These are phyloP conservation scores for Rhinolophus ferrumequinum DNA, from an alignment of 2,113 vertebrate genomes.

Conservation along the genomic window DNA sequence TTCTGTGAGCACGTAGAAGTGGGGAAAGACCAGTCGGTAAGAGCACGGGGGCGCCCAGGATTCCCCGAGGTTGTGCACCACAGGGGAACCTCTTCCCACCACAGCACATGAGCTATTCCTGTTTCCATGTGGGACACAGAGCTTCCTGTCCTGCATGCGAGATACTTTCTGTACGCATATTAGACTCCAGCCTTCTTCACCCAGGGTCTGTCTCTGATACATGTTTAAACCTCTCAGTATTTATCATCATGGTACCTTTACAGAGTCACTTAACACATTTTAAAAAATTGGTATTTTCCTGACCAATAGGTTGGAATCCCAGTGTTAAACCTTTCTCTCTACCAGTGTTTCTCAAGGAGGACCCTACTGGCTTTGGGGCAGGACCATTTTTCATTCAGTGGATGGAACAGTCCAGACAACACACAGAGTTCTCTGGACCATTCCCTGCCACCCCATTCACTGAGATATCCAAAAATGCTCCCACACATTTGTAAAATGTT, in stretches of 20 bases:
- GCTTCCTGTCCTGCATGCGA: not conserved
- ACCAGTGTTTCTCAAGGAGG: not conserved
- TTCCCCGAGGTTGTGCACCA: not conserved
- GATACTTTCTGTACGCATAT: not conserved
- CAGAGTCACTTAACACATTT: not conserved
- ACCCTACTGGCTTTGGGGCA: not conserved
- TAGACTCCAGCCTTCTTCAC: not conserved
- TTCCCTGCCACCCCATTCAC: fast-evolving
- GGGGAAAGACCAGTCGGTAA: not conserved
- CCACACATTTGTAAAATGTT: not conserved
- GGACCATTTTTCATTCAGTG: not conserved
- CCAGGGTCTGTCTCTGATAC: not conserved
- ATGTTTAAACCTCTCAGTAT: not conserved
- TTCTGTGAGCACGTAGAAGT: fast-evolving
- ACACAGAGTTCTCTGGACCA: not conserved
- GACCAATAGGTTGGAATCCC: not conserved
- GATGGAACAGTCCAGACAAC: too few species aligned
- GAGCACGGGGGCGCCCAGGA: not conserved
- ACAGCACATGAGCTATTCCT: not conserved
- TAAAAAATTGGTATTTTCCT: not conserved
- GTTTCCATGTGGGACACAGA: not conserved
- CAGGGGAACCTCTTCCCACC: too few species aligned
- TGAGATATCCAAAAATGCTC: not conserved
- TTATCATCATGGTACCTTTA: not conserved
- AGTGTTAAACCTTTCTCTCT: not conserved